phyloP scores from a whole-genome alignment of 2,888 invertebrate genomes.

The Agrochola litura region DNA sequence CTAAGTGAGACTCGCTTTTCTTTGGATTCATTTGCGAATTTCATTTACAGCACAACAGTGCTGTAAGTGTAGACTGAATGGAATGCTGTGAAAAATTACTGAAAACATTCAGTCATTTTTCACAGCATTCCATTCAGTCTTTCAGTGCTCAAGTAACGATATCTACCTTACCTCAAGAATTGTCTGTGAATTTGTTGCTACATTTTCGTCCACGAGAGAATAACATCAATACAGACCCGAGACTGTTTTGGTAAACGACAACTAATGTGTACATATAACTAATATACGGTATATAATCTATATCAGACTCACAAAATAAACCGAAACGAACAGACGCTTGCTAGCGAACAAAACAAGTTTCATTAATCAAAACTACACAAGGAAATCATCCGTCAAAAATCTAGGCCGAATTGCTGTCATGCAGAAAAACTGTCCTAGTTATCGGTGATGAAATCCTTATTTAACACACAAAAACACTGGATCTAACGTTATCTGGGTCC shows the following conservation, averaged over 20 bases:
- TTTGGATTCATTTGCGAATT: constrained; percentile 9
- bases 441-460: constrained; percentile 39
- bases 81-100: too few species aligned
- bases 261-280: neutral
- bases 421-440: constrained; percentile 48
- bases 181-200: neutral
- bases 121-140: neutral
- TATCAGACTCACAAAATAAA: constrained; percentile 14
- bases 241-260: neutral
- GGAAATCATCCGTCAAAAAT: constrained; percentile 54
- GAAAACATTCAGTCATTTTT: neutral
- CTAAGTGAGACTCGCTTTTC: constrained; percentile 6
- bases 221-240: neutral
- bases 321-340: neutral
- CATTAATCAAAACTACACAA: constrained; percentile 45
- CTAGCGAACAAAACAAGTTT: constrained; percentile 37
- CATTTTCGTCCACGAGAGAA: neutral
- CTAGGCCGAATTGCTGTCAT: constrained; percentile 29
- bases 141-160: neutral
- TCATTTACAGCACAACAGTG: too few species aligned
- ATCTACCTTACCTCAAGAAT: neutral
- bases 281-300: neutral
- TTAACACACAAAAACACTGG: constrained; percentile 55
- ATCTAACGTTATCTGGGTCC: constrained; percentile 46
- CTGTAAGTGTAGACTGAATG: too few species aligned